Percentiles rank a stretch among this genome's conserved stretches.
Conservation (phyloP, 1,140 invertebrate genomes). For the Myzus persicae region DNA sequence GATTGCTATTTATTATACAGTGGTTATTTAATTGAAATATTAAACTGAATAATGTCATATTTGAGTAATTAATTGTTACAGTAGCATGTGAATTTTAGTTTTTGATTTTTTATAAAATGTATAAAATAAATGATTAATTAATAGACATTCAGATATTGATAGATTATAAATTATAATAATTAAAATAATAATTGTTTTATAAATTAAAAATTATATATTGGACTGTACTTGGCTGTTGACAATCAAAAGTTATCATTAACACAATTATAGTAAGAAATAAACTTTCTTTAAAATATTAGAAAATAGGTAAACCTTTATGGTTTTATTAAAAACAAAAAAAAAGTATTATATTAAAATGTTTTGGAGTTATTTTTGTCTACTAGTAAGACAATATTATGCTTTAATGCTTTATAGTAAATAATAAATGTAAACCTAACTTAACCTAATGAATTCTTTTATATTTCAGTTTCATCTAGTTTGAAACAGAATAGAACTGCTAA, state of each 20-base stretch:
- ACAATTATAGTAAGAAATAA: not conserved
- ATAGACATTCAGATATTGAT: not conserved
- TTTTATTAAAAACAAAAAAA: not conserved
- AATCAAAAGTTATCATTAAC: not conserved
- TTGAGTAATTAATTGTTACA: not conserved
- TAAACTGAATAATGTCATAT: not conserved
- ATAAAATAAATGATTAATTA: not conserved
- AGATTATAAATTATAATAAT: not conserved
- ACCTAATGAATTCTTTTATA: no score
- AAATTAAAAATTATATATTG: not conserved
- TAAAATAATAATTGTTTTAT: not conserved
- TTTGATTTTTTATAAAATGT: not conserved
- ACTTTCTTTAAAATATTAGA: not conserved
- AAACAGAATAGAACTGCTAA: constrained; percentile 59
- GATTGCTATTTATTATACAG: not conserved
- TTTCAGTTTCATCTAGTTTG: constrained; percentile 61
- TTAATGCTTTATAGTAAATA: no score
- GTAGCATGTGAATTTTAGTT: not conserved
- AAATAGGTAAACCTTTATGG: not conserved
- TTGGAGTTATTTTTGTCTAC: not conserved
- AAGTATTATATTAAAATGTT: not conserved
- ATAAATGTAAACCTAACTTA: no score
- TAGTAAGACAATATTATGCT: not conserved
- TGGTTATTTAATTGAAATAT: not conserved
- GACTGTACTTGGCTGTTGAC: not conserved